phyloP scores from a whole-genome alignment of 92 coral and sea anemone species.

The Siderastrea siderea region DNA sequence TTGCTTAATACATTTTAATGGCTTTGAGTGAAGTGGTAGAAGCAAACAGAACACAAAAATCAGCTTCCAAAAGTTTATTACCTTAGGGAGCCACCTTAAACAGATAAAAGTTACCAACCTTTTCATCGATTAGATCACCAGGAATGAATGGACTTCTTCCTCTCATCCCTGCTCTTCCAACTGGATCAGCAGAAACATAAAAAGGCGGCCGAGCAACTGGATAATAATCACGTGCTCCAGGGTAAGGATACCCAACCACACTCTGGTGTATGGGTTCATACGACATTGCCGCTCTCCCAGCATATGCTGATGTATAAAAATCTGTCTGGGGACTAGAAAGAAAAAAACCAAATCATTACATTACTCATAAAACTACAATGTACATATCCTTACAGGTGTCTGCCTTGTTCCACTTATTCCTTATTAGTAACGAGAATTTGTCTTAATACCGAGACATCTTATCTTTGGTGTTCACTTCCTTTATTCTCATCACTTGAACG shows the following conservation, averaged over 20 bases:
- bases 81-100: too few species aligned
- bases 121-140: constrained; percentile 47
- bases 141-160: constrained; percentile 85
- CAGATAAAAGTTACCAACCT: constrained; percentile 13
- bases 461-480: too few species aligned
- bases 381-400: not conserved
- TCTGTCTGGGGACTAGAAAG: constrained; percentile 17
- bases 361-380: not conserved
- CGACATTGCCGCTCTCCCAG: constrained; percentile 9
- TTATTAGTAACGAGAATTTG: too few species aligned
- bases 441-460: too few species aligned
- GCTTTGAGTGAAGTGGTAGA: too few species aligned
- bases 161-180: constrained; percentile 6
- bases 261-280: constrained; percentile 27
- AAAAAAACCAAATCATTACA: not conserved
- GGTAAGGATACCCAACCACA: constrained; percentile 11
- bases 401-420: not conserved
- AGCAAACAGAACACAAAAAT: too few species aligned
- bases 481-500: too few species aligned
- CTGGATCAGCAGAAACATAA: not conserved
- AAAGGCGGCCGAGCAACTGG: not conserved
- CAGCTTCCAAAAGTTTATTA: too few species aligned
- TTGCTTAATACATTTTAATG: too few species aligned
- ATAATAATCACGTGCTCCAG: constrained; percentile 5
- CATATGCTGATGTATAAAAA: not conserved